Evolutionary conservation across 2,888 invertebrate species (phyloP).

Genomic region (Noctua fimbriata): DNA sequence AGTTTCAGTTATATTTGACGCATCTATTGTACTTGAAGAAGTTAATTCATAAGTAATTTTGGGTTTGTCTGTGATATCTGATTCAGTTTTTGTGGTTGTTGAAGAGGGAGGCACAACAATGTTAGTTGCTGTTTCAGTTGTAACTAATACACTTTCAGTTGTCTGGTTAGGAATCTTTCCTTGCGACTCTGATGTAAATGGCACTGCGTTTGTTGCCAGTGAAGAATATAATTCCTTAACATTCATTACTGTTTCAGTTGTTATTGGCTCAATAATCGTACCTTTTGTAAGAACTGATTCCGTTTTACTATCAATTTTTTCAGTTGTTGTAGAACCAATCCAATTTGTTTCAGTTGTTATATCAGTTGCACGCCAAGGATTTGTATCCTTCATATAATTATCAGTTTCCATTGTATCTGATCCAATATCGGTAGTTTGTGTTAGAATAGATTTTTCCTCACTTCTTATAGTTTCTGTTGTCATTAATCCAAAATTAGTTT

Average conservation of each 20-base stretch:
- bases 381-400: constrained; percentile 24
- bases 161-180: neutral
- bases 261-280: neutral
- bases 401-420: constrained; percentile 27
- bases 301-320: neutral
- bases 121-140: constrained; percentile 20
- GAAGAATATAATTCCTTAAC: constrained; percentile 1
- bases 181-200: neutral
- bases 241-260: constrained; percentile 19
- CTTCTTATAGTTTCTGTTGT: constrained; percentile 19
- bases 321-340: constrained; percentile 8
- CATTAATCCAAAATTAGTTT: neutral
- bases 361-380: constrained; percentile 19
- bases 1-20: neutral
- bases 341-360: constrained; percentile 17
- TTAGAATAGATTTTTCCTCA: constrained; percentile 3
- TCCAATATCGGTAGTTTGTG: constrained; percentile 2
- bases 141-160: constrained; percentile 1
- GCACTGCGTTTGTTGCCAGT: neutral
- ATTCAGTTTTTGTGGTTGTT: neutral
- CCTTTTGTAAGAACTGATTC: neutral
- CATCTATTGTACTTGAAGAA: neutral
- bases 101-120: neutral
- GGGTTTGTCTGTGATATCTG: neutral
- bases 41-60: neutral